Base-by-base conservation (phyloP, 2,888 invertebrate genomes). In the Nesidiocoris tenuis region DNA sequence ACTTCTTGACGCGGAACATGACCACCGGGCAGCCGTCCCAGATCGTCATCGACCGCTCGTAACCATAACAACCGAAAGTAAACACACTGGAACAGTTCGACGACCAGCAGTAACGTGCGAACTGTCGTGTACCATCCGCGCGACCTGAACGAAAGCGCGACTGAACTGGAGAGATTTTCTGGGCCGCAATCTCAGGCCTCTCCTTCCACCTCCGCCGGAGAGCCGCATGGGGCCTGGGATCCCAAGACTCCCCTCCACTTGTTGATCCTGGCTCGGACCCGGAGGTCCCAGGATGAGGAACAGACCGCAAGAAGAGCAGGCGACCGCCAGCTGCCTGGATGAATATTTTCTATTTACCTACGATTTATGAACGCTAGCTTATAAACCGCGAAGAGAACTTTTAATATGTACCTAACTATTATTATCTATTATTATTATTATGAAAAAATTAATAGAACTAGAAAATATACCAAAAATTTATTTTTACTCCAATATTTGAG, bases 1-100 rank as follows among this genome's bases (percentile, higher is more conserved):
- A 59, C 59, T 59, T 70, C 70, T 70, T 70, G 59, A 59, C 56
- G 25, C 70, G 70, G 59, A 59, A 59, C 70, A 70, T 70, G 0
- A 22, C 39, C 39, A 39, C 59, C 12, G 70, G 70, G 59, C 56
- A 17, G 24, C 24, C 57, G 59, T 70, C 70, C 70, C 70, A 22
- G 59, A 17, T 5, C 23, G 70, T 70, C 70, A 70, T 70, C 59
- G 39, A 67, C 19, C n/a, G 12, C 39, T 3, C 3, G 12, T 39
- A 7, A 7, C 5, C 3, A 39, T 39, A 39, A 39, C 39, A 39
- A 12, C 3, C 39, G 5, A 39, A 7, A 39, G 12, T 12, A 39
- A 12, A 39, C 3, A 39, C 39, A 39, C n/a, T n/a, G n/a, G 39
- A 12, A 39, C 12, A 39, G 39, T 39, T 39, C 39, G 39, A 3